Base-by-base conservation (phyloP, 2,797 vertebrate genomes). In the Lepilemur ruficaudatus region DNA sequence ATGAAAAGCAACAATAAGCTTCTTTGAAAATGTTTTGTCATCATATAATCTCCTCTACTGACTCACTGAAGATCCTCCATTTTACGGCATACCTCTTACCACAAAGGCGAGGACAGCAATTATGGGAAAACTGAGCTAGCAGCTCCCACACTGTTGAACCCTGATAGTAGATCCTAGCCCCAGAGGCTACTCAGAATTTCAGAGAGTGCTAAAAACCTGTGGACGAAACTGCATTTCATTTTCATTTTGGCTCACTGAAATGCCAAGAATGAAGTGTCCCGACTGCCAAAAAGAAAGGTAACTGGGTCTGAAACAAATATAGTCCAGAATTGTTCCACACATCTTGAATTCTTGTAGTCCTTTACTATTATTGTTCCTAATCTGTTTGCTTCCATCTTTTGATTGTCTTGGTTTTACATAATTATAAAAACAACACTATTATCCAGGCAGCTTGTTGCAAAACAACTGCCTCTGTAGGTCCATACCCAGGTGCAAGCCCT, bases 11-110 rank as follows among this genome's bases (percentile, higher is more conserved):
- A 91, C 10, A 6, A 63, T 18, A 43, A 97, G 67, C 2, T 57
- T 75, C 87, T 78, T 79, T 88, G 46, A 95, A 96, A 92, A 50
- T n/a, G 52, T 52, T 52, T 12, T 78, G 35, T 67, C 72, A 92
- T 67, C 59, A 43, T 52, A 69, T n/a, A 35, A 67, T 72, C 63
- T 91, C 10, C 63, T 89, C 10, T 46, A 73, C 10, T 55, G 38
- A 95, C 7, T 91, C 59, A 79, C 0, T 41, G 22, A 80, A 80
- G 80, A 78, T 48, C 7, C 8, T 55, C 52, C 14, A 25, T 75
- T 75, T 80, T 70, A 59, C 28, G 55, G 48, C 7, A 2, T 61
- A 41, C 57, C 50, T 95, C 57, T 63, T 48, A 92, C 35, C 38
- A 46, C 32, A 43, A 84, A 32, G 18, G 23, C 46, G 23, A n/a